Percentiles rank a stretch among this genome's conserved stretches.
phyloP scores from a whole-genome alignment of 1,140 invertebrate species.

The Neocloeon triangulifer region DNA sequence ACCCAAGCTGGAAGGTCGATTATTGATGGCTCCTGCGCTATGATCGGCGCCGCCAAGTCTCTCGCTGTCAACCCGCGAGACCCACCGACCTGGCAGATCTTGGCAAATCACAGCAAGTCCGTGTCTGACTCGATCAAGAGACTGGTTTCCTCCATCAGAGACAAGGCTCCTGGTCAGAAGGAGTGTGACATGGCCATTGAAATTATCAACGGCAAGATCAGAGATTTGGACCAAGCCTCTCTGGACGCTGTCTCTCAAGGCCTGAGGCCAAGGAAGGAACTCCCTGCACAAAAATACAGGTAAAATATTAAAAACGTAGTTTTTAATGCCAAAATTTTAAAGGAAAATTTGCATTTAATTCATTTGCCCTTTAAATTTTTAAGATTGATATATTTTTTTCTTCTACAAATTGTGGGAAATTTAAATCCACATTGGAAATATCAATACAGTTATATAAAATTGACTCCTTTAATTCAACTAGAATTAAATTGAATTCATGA shows the following conservation, averaged over 20 bases:
- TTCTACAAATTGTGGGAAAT: too few relatives aligned
- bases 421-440: too few relatives aligned
- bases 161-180: slow-evolving; percentile 84
- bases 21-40: slow-evolving; percentile 61
- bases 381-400: too few relatives aligned
- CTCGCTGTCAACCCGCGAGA: slow-evolving; percentile 75
- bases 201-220: slow-evolving; percentile 46
- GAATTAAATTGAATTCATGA: too few relatives aligned
- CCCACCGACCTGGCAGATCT: slow-evolving; percentile 76
- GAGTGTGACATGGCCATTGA: slow-evolving; percentile 77
- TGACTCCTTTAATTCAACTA: too few relatives aligned
- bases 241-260: slow-evolving; percentile 70
- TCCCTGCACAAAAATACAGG: too few relatives aligned
- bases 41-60: slow-evolving; percentile 77
- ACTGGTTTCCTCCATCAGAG: slow-evolving; percentile 75
- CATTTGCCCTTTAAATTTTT: too few relatives aligned
- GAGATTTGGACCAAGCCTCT: slow-evolving; percentile 67
- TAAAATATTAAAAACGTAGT: too few relatives aligned
- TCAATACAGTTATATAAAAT: too few relatives aligned
- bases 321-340: too few relatives aligned
- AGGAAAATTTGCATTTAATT: too few relatives aligned
- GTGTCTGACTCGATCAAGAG: slow-evolving; percentile 93
- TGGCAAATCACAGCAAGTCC: slow-evolving; percentile 81
- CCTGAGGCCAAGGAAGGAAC: slow-evolving; percentile 37
- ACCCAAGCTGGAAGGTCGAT: slow-evolving; percentile 59